A percentile compares a stretch with the other conserved stretches of the same genome.
Evolutionary conservation across 2,888 invertebrate genomes (phyloP).

Genomic region (Psylliodes chrysocephalus): DNA sequence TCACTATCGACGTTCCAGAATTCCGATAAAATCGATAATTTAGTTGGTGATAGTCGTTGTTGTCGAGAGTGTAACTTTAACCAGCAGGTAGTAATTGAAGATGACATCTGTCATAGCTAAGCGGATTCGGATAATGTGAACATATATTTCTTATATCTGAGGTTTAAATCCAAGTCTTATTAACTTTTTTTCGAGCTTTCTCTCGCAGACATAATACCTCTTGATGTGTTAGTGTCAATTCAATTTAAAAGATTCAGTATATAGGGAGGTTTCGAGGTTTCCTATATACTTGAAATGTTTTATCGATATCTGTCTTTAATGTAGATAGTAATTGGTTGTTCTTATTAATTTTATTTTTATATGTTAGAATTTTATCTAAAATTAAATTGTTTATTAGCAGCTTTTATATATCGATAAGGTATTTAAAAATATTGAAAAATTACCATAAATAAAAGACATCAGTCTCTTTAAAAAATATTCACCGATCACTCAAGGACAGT

Average conservation of each 20-base stretch:
- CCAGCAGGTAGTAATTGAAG: conserved; percentile 40
- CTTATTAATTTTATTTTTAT: too few relatives aligned
- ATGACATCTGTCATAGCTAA: conserved; percentile 39
- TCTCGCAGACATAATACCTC: conserved; percentile 1
- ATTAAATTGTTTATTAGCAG: too few relatives aligned
- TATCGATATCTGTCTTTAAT: too few relatives aligned
- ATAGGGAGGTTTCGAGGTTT: too few relatives aligned
- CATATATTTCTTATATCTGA: conserved; percentile 31
- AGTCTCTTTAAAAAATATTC: too few relatives aligned
- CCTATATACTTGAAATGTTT: too few relatives aligned
- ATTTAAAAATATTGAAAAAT: too few relatives aligned
- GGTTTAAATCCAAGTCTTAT: conserved; percentile 20
- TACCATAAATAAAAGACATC: too few relatives aligned
- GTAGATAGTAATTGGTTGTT: too few relatives aligned
- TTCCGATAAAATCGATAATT: conserved; percentile 2
- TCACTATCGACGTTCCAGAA: background rate
- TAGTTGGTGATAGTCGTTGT: conserved; percentile 11
- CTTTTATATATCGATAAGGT: too few relatives aligned
- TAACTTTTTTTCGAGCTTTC: conserved; percentile 8
- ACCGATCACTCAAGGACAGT: background rate
- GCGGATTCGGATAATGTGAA: conserved; percentile 36
- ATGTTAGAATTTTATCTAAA: too few relatives aligned
- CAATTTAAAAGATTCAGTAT: too few relatives aligned
- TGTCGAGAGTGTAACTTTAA: conserved; percentile 30
- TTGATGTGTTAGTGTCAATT: conserved; percentile 11